Conservation (phyloP, 2,888 invertebrate genomes). For the Liopterus haemorrhoidalis region DNA sequence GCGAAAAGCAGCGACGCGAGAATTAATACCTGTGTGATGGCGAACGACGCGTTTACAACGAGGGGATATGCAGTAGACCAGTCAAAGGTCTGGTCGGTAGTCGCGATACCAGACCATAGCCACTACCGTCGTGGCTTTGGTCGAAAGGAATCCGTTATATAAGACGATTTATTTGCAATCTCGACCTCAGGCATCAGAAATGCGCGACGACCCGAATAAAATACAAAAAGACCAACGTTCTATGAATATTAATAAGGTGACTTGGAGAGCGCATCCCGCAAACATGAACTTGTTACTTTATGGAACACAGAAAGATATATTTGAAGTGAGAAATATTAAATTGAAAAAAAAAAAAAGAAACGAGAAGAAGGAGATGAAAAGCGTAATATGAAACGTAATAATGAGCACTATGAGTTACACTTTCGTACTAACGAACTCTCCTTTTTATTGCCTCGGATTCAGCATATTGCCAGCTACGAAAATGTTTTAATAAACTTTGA, state of each 20-base stretch:
- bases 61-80: slow-evolving; percentile 8
- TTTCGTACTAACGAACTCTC: too few relatives aligned
- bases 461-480: too few relatives aligned
- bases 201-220: slow-evolving; percentile 24
- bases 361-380: too few relatives aligned
- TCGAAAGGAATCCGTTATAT: slow-evolving; percentile 19
- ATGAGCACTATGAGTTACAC: too few relatives aligned
- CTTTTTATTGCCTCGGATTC: too few relatives aligned
- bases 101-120: neutral
- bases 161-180: slow-evolving; percentile 25
- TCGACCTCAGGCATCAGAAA: slow-evolving; percentile 23
- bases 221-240: slow-evolving; percentile 21
- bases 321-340: slow-evolving; percentile 22
- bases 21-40: slow-evolving; percentile 17
- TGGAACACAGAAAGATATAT: slow-evolving; percentile 16
- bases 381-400: too few relatives aligned
- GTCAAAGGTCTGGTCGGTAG: neutral
- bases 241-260: slow-evolving; percentile 24
- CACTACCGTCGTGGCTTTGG: neutral
- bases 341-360: too few relatives aligned
- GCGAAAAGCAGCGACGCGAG: neutral
- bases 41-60: neutral
- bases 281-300: slow-evolving; percentile 18
- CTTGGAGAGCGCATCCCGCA: slow-evolving; percentile 8
- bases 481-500: too few relatives aligned